phyloP scores from a whole-genome alignment of 2,888 invertebrate species.

The Rhamphomyia laevipes region DNA sequence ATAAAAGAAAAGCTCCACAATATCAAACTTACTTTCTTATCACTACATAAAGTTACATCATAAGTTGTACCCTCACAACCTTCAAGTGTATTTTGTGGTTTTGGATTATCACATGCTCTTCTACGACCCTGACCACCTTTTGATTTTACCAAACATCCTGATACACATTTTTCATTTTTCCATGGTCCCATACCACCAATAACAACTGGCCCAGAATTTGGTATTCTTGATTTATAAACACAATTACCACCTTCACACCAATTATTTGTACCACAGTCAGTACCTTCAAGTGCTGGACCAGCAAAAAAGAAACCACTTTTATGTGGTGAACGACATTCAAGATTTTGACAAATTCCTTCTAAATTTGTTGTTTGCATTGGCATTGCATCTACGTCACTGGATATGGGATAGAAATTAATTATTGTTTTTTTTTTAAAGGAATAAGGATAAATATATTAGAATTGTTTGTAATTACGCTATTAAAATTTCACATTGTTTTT shows the following conservation, averaged over 20 bases:
- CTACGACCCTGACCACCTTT: slow-evolving; percentile 47
- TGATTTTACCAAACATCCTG: slow-evolving; percentile 53
- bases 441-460: background rate
- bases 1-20: background rate
- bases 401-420: no score
- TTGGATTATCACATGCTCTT: slow-evolving; percentile 44
- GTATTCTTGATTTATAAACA: slow-evolving; percentile 29
- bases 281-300: slow-evolving; percentile 74
- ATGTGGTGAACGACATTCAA: slow-evolving; percentile 61
- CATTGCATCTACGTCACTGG: slow-evolving; percentile 52
- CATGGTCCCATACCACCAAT: slow-evolving; percentile 54
- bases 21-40: slow-evolving; percentile 29
- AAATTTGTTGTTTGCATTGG: slow-evolving; percentile 35
- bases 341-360: slow-evolving; percentile 47
- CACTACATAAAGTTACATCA: slow-evolving; percentile 55
- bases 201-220: slow-evolving; percentile 29
- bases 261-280: slow-evolving; percentile 53
- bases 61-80: slow-evolving; percentile 52
- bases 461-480: slow-evolving; percentile 25
- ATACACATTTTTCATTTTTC: slow-evolving; percentile 47
- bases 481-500: slow-evolving; percentile 62
- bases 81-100: slow-evolving; percentile 40
- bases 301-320: slow-evolving; percentile 62
- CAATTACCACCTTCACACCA: slow-evolving; percentile 59
- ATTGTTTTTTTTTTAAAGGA: background rate